Percentiles rank a stretch among this genome's conserved stretches.
Evolutionary conservation across 2,797 vertebrate species (phyloP).

Genomic region (Adelosebastes latens): DNA sequence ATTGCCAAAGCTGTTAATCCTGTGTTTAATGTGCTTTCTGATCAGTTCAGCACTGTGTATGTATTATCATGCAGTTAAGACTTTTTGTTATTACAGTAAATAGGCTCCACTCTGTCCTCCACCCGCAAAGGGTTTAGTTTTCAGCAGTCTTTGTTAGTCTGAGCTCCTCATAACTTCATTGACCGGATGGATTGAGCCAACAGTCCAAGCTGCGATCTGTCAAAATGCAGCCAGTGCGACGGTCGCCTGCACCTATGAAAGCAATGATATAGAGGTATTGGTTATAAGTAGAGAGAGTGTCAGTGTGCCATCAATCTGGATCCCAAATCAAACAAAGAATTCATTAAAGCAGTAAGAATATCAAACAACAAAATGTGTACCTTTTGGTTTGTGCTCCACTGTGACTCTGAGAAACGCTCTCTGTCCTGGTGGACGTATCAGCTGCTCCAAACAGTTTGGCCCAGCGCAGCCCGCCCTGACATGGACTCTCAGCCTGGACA

Average conservation of each 20-base stretch:
- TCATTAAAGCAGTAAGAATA: not conserved
- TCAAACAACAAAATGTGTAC: not conserved
- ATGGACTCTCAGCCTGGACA: conserved; percentile 42
- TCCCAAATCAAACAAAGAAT: not conserved
- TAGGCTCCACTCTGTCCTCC: not conserved
- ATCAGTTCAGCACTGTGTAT: conserved; percentile 11
- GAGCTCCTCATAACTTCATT: conserved; percentile 76
- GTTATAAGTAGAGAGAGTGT: not conserved
- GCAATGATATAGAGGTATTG: conserved; percentile 1
- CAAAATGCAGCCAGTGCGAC: conserved; percentile 92
- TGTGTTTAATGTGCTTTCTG: conserved; percentile 27
- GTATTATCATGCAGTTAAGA: conserved; percentile 46
- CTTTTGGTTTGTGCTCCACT: conserved; percentile 24
- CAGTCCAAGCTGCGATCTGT: conserved; percentile 88
- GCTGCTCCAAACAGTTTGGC: conserved; percentile 91
- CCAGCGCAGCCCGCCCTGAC: conserved; percentile 85
- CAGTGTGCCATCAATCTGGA: not conserved
- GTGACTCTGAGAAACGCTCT: conserved; percentile 67
- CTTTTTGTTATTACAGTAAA: conserved; percentile 9
- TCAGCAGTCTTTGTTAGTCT: conserved; percentile 34
- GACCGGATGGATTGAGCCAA: conserved; percentile 88
- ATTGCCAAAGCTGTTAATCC: conserved; percentile 10
- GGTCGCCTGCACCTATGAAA: conserved; percentile 81
- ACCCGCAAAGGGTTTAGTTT: not conserved
- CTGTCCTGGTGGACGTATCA: conserved; percentile 68